Evolutionary conservation across 2,797 vertebrate genomes (phyloP).

Genomic region (Neosilurus hyrtlii): DNA sequence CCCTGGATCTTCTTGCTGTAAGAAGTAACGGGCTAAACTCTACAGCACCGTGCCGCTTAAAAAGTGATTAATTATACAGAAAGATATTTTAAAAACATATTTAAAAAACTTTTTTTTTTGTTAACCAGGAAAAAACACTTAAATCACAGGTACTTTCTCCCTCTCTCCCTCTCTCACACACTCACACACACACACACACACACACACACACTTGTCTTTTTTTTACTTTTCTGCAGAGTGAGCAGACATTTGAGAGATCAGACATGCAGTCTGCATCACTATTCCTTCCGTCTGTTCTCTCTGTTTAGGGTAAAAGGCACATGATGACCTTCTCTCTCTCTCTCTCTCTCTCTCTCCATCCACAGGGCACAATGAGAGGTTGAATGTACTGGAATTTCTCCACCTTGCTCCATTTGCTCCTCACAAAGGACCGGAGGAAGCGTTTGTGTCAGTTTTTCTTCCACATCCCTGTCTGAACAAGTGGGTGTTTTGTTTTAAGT

Average conservation of each 20-base stretch:
- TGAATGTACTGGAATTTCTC: slow-evolving; percentile 48
- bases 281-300: slow-evolving; percentile 26
- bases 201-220: not conserved
- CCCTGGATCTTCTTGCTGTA: no score
- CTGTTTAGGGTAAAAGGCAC: slow-evolving; percentile 35
- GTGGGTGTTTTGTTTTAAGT: slow-evolving; percentile 33
- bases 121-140: no score
- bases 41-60: no score
- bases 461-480: slow-evolving; percentile 24
- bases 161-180: not conserved
- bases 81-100: no score
- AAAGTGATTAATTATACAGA: no score
- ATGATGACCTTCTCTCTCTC: slow-evolving; percentile 26
- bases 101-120: no score
- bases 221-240: slow-evolving; percentile 37
- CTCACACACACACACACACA: not conserved
- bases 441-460: slow-evolving; percentile 32
- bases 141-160: no score
- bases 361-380: slow-evolving; percentile 29
- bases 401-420: slow-evolving; percentile 42
- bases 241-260: slow-evolving; percentile 30
- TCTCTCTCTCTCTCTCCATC: slow-evolving; percentile 19
- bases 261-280: slow-evolving; percentile 35
- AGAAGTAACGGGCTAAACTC: no score
- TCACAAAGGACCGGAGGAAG: slow-evolving; percentile 40